Base-by-base conservation (phyloP, 2,888 invertebrate genomes). In the Sympetrum striolatum region DNA sequence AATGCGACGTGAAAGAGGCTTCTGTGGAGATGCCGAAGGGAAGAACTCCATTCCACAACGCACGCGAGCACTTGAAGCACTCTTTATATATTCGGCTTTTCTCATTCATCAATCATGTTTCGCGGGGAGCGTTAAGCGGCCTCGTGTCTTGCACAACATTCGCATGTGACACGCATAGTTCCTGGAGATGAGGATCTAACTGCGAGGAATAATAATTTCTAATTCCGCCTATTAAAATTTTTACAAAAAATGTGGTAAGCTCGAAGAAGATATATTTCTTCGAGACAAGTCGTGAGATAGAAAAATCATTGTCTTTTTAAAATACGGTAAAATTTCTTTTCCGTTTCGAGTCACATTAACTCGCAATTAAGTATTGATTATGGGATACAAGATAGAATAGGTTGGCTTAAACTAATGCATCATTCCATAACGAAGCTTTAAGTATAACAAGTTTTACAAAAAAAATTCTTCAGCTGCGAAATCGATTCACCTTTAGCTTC, bases 91-190 rank as follows among this genome's bases (percentile, higher is more conserved):
- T 31, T 25, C 73, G 3, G 73, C 31, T 25, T 73, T 31, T 31
- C 73, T 31, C 53, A 31, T 73, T 31, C 73, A 73, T 73, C 73
- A 73, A 73, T 73, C 73, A 73, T 73, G 14, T 53, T 25, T 25
- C 31, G 25, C 25, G 73, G 31, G 25, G 73, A 73, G 31, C 73
- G 25, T 31, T 73, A 31, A 53, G 25, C 31, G 22, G 31, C 73
- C 3, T 73, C 25, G 31, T 73, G 31, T 73, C 31, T 31, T 73
- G 73, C 73, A 73, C 10, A 86, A 86, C 31, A 82, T 86, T 60
- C 86, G 37, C 86, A 60, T 86, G 86, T 86, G 86, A 37, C 37
- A 60, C 48, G 86, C 86, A 86, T 86, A 60, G 64, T 86, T 86
- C 86, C n/a, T 58, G 22, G n/a, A 60, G 86, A 86, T 86, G 39